Conservation (phyloP, 2,113 vertebrate species). For the Megaptera novaeangliae region DNA sequence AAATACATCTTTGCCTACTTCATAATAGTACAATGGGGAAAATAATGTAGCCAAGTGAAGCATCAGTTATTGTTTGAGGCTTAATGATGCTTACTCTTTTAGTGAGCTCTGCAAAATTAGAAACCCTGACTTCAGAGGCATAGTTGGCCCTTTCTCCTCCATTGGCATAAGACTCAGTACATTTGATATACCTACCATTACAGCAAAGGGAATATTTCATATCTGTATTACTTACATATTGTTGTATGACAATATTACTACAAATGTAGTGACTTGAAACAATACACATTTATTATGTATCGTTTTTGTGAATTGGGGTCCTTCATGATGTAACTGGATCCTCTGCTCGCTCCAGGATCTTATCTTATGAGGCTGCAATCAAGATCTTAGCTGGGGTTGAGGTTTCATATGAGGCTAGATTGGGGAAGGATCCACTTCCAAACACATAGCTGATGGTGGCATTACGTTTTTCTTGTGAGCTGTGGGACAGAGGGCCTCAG, state of each 20-base stretch:
- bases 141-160: background rate
- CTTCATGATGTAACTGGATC: background rate
- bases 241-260: background rate
- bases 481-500: background rate
- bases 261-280: background rate
- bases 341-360: background rate
- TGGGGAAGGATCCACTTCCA: background rate
- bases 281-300: background rate
- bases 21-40: background rate
- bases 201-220: background rate
- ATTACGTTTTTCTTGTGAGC: background rate
- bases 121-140: background rate
- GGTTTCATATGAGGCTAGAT: fast-evolving
- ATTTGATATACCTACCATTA: background rate
- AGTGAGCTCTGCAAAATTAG: background rate
- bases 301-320: background rate
- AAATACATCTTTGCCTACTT: background rate
- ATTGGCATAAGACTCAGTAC: background rate
- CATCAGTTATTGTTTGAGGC: background rate
- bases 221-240: background rate
- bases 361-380: background rate
- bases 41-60: background rate
- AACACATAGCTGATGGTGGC: too few species aligned
- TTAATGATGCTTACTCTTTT: background rate
- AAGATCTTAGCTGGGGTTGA: background rate